Base-by-base conservation (phyloP, 2,888 invertebrate species). In the Spodoptera exigua region DNA sequence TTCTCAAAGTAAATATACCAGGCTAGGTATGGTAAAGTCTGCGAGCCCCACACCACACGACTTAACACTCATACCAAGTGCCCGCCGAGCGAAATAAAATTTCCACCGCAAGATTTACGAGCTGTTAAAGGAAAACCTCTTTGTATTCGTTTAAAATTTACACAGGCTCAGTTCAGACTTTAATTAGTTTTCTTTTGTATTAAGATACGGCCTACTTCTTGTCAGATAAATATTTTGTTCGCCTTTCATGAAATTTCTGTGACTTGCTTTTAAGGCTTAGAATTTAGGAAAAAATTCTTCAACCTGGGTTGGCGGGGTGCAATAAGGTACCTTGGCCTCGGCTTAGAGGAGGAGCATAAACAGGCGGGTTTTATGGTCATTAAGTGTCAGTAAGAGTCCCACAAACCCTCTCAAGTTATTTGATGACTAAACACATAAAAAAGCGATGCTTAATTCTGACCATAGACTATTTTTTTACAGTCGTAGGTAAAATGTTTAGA, bases 121-220 rank as follows among this genome's bases (percentile, higher is more conserved):
- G 51, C 61, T 54, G 66, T 72, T 72, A 71, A 74, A 74, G 45
- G 65, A 70, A 75, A 76, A 79, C 63, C 65, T 66, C 56, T 65
- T 73, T 73, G 58, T 52, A 58, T 56, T 77, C 74, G 76, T 82
- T 82, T 81, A 68, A 81, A 84, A 84, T 83, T 82, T 78, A 77
- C 79, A 78, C 79, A 84, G 73, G 66, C 56, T 70, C 56, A 47
- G 66, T 55, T 70, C 56, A 47, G 37, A 76, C 68, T 81, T 83
- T 83, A 84, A 85, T 86, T 83, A 83, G 79, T 82, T 78, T 80
- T 61, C 74, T 62, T 65, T 71, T 57, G 39, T 57, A 55, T 36
- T 54, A 48, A 51, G 52, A 64, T 62, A 61, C 53, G 53, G 61
- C 37, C 32, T 60, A 34, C 13, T 59, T 36, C 37, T 21, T 3